Percentiles rank a stretch among this genome's conserved stretches.
phyloP scores from a whole-genome alignment of 2,888 invertebrate genomes.

The Campaea margaritaria region DNA sequence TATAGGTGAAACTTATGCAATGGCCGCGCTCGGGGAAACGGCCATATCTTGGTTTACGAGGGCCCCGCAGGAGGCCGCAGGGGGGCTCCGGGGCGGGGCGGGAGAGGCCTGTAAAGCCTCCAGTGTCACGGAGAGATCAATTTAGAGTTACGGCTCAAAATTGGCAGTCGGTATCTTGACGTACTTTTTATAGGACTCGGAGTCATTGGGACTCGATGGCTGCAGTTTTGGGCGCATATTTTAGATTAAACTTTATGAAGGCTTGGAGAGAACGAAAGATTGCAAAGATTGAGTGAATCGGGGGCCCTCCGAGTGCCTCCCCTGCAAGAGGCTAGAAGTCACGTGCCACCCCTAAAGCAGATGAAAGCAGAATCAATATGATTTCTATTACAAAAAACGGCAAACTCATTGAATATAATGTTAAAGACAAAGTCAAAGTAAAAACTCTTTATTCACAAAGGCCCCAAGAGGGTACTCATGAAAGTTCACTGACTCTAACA shows the following conservation, averaged over 20 bases:
- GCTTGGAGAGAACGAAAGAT: not conserved
- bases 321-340: no score
- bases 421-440: no score
- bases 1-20: slow-evolving; percentile 66
- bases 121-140: slow-evolving; percentile 64
- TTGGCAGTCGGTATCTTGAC: slow-evolving; percentile 47
- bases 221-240: slow-evolving; percentile 20
- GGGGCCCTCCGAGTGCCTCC: no score
- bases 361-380: no score
- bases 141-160: slow-evolving; percentile 63
- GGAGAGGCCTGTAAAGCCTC: slow-evolving; percentile 47
- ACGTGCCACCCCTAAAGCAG: no score
- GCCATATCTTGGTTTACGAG: slow-evolving; percentile 55
- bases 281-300: no score
- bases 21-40: slow-evolving; percentile 48
- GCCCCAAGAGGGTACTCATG: no score
- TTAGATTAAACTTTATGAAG: slow-evolving; percentile 8
- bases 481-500: no score
- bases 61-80: slow-evolving; percentile 25
- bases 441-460: no score
- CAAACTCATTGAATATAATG: no score
- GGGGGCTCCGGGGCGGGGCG: slow-evolving; percentile 16
- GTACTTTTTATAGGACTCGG: slow-evolving; percentile 42
- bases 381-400: no score
- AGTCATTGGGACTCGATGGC: slow-evolving; percentile 27